These are phyloP conservation scores for Phainopepla nitens DNA, from an alignment of 2,113 vertebrate genomes.

Conservation along the genomic window DNA sequence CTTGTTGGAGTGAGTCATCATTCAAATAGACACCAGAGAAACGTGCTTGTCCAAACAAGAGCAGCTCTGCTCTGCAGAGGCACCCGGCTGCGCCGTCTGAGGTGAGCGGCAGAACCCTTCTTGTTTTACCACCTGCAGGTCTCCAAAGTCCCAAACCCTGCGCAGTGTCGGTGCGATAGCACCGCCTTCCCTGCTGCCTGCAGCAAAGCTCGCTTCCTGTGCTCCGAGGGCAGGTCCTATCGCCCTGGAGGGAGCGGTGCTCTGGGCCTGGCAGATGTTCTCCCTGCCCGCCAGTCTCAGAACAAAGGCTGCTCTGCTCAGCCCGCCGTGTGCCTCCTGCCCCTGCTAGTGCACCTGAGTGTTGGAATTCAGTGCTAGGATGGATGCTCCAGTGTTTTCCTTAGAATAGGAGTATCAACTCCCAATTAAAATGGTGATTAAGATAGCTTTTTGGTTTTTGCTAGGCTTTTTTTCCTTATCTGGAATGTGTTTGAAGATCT, in stretches of 20 bases:
- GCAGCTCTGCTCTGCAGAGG: not conserved
- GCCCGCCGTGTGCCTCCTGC: not conserved
- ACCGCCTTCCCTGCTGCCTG: not conserved
- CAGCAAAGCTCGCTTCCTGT: not conserved
- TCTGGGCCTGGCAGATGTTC: not conserved
- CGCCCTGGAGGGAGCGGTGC: not conserved
- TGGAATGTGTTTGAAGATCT: not conserved
- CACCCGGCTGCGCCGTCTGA: not conserved
- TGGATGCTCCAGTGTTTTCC: not conserved
- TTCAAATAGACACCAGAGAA: constrained; percentile 46
- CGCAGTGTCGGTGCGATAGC: rapidly evolving
- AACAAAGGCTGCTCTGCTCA: not conserved
- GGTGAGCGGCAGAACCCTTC: not conserved
- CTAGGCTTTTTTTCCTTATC: not conserved
- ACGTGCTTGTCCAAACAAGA: constrained; percentile 63
- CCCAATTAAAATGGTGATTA: not conserved
- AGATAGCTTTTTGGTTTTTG: not conserved
- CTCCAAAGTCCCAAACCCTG: rapidly evolving
- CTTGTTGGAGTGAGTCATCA: constrained; percentile 71
- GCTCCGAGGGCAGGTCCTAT: not conserved
- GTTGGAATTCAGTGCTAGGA: not conserved
- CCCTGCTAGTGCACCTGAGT: rapidly evolving
- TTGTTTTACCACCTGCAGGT: not conserved
- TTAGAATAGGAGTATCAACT: not conserved
- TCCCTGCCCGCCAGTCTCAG: not conserved